A percentile compares a stretch with the other conserved stretches of the same genome.
Evolutionary conservation across 2,888 invertebrate species (phyloP).

Genomic region (Anodontia alba): DNA sequence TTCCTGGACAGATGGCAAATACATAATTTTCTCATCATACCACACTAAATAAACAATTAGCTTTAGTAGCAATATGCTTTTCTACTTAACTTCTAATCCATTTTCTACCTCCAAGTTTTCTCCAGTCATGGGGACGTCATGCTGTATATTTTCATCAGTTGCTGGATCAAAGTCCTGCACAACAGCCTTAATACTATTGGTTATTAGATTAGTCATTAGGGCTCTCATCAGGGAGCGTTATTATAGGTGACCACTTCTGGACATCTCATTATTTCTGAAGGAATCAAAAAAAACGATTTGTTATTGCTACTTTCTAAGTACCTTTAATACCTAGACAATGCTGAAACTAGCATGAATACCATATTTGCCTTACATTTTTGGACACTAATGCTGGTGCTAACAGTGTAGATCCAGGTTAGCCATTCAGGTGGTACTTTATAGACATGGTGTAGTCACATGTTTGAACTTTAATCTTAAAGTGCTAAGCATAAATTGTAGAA

Average conservation of each 20-base stretch:
- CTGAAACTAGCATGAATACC: no score
- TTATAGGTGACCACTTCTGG: neutral
- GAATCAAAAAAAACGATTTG: no score
- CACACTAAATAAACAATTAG: slow-evolving; percentile 1
- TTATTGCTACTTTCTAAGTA: no score
- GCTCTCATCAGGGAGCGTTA: neutral
- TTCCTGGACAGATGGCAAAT: neutral
- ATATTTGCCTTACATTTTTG: no score
- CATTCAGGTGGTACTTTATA: no score
- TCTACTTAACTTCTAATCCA: neutral
- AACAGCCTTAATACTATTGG: neutral
- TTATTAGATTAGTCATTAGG: neutral
- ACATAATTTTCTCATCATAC: neutral
- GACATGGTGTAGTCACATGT: no score
- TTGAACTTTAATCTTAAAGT: no score
- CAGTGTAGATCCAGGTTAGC: no score
- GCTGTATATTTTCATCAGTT: neutral
- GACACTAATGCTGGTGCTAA: no score
- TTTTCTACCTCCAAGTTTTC: neutral
- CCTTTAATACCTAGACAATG: no score
- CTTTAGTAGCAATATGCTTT: slow-evolving; percentile 1
- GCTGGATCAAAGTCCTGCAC: neutral
- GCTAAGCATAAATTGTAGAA: no score
- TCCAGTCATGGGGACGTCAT: neutral
- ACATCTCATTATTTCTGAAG: neutral